Base-by-base conservation (phyloP, 2,888 invertebrate genomes). In the Athrips mouffetella region DNA sequence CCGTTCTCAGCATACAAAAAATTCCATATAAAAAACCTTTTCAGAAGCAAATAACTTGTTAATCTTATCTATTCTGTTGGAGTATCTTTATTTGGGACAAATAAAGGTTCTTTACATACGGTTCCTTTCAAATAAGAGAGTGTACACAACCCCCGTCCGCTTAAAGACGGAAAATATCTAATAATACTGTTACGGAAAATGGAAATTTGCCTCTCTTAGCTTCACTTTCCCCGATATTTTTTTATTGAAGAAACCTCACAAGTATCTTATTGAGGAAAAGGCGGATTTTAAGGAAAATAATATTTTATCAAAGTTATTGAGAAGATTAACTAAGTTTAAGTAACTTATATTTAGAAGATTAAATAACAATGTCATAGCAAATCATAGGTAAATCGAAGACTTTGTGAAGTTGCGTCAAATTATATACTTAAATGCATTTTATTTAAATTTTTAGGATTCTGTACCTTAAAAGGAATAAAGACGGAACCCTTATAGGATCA, bases 141-240 rank as follows among this genome's bases (percentile, higher is more conserved):
- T 31, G 13, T 44, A 21, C 44, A 30, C 31, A 15, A 7, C 30
- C 11, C 8, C 18, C 5, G n/a, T 21, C 37, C 7, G 27, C 20
- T 42, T 31, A 30, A 44, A 25, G 42, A 15, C 18, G 30, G 11
- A 13, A 29, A 16, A 44, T 31, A 44, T 44, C 31, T 30, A 21
- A 44, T 31, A n/a, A n/a, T n/a, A n/a, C n/a, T n/a, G n/a, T 44
- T 21, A 29, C 18, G 44, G 21, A 44, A 44, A 44, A 44, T 31
- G 31, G 21, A 44, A 44, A 44, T 44, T 20, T 20, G 21, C 44
- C 15, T 21, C 11, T 30, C 7, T 37, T 37, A 37, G 20, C 37
- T n/a, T 35, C 20, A 18, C n/a, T n/a, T 35, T 35, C 3, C n/a
- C 10, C 35, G 20, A 35, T 10, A 35, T 35, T 35, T n/a, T 35